phyloP scores from a whole-genome alignment of 2,113 vertebrate species.

The Actenoides hombroni region DNA sequence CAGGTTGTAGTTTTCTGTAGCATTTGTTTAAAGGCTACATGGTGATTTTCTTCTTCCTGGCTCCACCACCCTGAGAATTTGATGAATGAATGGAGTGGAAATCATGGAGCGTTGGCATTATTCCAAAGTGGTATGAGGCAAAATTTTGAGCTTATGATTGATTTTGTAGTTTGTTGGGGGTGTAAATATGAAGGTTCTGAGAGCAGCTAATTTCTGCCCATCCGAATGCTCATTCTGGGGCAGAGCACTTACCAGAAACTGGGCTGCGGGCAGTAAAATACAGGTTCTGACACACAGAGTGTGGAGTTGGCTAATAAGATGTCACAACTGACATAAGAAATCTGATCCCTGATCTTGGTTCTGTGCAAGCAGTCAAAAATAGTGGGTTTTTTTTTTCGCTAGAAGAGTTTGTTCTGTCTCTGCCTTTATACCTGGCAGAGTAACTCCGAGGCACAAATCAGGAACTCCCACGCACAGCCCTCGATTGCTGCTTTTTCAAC shows the following conservation, averaged over 20 bases:
- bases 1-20: not conserved
- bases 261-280: not conserved
- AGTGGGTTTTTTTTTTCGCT: not conserved
- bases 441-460: conserved; percentile 41
- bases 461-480: conserved; percentile 1
- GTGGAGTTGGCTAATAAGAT: not conserved
- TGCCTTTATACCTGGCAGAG: conserved; percentile 45
- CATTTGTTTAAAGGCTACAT: not conserved
- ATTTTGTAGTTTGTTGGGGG: not conserved
- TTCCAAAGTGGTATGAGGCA: not conserved
- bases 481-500: conserved; percentile 44
- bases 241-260: not conserved
- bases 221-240: not conserved
- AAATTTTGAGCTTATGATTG: not conserved
- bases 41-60: not conserved
- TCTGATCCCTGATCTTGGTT: not conserved
- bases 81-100: not conserved
- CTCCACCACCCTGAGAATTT: not conserved
- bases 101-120: not conserved
- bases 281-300: not conserved
- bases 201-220: not conserved
- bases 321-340: not conserved
- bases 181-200: not conserved
- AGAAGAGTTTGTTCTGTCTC: conserved; percentile 41
- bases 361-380: not conserved